Evolutionary conservation across 2,797 vertebrate species (phyloP), one percentile per base, ranked within the genome.

Genomic region (Paguma larvata): DNA sequence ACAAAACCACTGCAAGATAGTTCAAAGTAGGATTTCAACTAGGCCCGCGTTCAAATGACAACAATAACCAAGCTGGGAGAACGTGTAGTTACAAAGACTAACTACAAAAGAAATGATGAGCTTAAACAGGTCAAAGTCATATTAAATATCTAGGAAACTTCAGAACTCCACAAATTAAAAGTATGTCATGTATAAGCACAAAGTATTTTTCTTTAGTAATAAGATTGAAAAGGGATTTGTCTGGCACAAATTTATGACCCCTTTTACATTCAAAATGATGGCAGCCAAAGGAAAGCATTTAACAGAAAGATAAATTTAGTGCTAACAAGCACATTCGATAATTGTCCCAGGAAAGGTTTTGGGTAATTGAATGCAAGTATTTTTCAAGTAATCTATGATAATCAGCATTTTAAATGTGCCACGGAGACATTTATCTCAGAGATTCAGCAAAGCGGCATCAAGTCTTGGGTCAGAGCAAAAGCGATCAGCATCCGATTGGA

Each of bases 91-190:
- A 91, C 15, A 85, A 88, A 91, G 27, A 68, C 48, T 77, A 59
- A 68, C 62, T 51, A 68, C 15, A 25, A 78, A 87, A 94, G 27
- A 91, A 96, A 91, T 73, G 30, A 16, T 70, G 67, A 92, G 19
- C 25, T 80, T 80, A 92, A 53, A 84, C 44, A 46, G 44, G 16
- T 75, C 27, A 89, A 89, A 73, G 68, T 63, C 7, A 70, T 75
- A 73, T 91, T 91, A 83, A 96, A 68, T 89, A 91, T 51, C 19
- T 62, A 93, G 44, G 27, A 95, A 84, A 90, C 44, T 82, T 92
- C 38, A 85, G 41, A 90, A 90, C 12, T 85, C 34, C 32, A 91
- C 32, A 97, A 92, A 83, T 84, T 59, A 78, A 86, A 84, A 84
- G 10, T 48, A 38, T 89, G 14, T 70, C 23, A 16, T 53, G 9